Base-by-base conservation (phyloP, 2,113 vertebrate species). In the Dicaeum eximium region DNA sequence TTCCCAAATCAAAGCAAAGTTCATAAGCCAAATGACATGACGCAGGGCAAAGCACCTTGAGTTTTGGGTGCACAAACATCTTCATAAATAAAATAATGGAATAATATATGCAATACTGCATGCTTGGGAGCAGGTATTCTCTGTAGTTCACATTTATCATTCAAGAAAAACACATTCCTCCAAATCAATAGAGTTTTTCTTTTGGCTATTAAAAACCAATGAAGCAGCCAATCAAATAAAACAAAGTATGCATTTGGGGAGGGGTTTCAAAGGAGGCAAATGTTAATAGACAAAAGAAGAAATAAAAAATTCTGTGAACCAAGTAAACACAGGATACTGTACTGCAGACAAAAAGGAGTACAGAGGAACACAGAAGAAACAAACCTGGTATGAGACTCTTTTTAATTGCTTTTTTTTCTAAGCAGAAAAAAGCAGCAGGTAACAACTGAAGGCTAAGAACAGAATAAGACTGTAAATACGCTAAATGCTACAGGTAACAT, bases 401-500 rank as follows among this genome's bases (percentile, higher is more conserved):
- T 53, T 65, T 2, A 9, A 51, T 47, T 74, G 3, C 4, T 7
- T 12, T 42, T 12, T 85, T 42, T 80, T 65, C 67, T 8, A 40
- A 85, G 56, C n/a, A 77, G 42, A 75, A 88, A 92, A 77, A 45
- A 92, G 35, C 65, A 95, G 51, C 38, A 61, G 35, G 31, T 48
- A 50, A 85, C 0, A 1, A 83, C 37, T 24, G 38, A 82, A 88
- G 50, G 51, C 81, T 92, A 95, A 85, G 23, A 86, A 50, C 38
- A 91, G 65, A 88, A 1, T 38, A 73, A 92, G 57, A 71, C 0
- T 86, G 70, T n/a, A 35, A 8, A 73, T 33, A 51, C 23, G 33
- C 81, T 96, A 95, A 93, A 84, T 3, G 15, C 95, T 95, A 97
- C 82, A 78, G 31, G 62, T 50, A 83, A 75, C 73, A 96, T 92